Base-by-base conservation (phyloP, 2,888 invertebrate species). In the Caenorhabditis sp. region DNA sequence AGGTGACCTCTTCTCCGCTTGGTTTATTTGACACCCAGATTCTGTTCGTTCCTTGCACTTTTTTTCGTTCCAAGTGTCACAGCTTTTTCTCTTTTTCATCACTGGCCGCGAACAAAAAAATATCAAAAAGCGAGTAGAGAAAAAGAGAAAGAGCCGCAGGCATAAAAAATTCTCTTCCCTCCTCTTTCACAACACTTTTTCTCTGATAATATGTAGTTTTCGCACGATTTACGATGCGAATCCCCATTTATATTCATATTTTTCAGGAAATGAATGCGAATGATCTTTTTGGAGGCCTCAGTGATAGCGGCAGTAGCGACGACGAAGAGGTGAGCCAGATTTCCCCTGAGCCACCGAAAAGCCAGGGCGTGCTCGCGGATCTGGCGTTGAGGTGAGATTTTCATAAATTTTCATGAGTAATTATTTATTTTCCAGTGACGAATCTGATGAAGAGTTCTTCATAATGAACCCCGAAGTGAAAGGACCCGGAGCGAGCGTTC, bases 211-310 rank as follows among this genome's bases (percentile, higher is more conserved):
- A 22, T 64, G 44, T 26, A 56, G 19, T 41, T 58, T 61, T 38
- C 38, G 22, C 61, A 38, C 38, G 12, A 38, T 22, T 61, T n/a
- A 61, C 41, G 35, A 58, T 31, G 31, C 19, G 4, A 26, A n/a
- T n/a, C n/a, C n/a, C n/a, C n/a, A n/a, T n/a, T n/a, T n/a, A n/a
- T n/a, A n/a, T n/a, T n/a, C n/a, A n/a, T n/a, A n/a, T 54, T 54
- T 54, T 26, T 54, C 24, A 54, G 54, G 26, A 72, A 59, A 79
- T 70, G 70, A 61, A 63, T 64, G 70, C 79, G 7, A 70, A 51
- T 28, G 79, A 79, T 79, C 49, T 79, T 31, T 79, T 79, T 47
- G 79, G 79, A 22, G 79, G 79, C 0, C 70, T 79, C 47, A 79
- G 79, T 47, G 79, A 79, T 1, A 79, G 79, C 64, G 63, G 79